Conservation (phyloP, 2,888 invertebrate species). For the Leucoma salicis region DNA sequence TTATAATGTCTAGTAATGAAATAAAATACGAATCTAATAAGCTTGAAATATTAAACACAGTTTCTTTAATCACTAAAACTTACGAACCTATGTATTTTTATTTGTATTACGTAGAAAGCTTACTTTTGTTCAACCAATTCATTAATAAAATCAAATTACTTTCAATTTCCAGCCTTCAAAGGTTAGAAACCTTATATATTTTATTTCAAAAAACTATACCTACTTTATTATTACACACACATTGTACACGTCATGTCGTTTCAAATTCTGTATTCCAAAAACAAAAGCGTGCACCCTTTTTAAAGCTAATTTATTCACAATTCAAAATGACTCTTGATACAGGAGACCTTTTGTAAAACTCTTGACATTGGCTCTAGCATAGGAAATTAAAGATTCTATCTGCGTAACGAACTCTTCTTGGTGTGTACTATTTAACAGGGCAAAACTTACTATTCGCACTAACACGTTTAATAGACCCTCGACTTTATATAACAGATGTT, state of each 20-base stretch:
- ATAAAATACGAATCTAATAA: no score
- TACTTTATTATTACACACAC: no score
- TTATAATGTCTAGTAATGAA: no score
- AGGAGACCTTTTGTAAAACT: constrained; percentile 45
- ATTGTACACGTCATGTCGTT: constrained; percentile 7
- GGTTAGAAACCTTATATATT: no score
- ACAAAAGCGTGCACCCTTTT: constrained; percentile 37
- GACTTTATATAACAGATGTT: not conserved
- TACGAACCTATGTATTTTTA: no score
- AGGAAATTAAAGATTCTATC: constrained; percentile 79
- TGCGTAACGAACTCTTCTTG: constrained; percentile 59
- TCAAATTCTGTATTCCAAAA: constrained; percentile 12
- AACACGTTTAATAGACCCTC: not conserved
- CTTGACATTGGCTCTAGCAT: constrained; percentile 50
- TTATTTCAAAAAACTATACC: no score
- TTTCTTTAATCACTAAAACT: no score
- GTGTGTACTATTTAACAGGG: constrained; percentile 51
- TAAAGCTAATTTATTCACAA: constrained; percentile 45
- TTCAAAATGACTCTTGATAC: constrained; percentile 40
- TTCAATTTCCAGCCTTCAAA: no score
- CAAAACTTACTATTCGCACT: constrained; percentile 45
- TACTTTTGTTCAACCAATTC: no score
- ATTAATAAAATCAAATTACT: no score
- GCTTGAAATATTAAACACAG: no score
- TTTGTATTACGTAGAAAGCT: no score